phyloP scores from a whole-genome alignment of 2,797 vertebrate species.

The Merluccius polli region DNA sequence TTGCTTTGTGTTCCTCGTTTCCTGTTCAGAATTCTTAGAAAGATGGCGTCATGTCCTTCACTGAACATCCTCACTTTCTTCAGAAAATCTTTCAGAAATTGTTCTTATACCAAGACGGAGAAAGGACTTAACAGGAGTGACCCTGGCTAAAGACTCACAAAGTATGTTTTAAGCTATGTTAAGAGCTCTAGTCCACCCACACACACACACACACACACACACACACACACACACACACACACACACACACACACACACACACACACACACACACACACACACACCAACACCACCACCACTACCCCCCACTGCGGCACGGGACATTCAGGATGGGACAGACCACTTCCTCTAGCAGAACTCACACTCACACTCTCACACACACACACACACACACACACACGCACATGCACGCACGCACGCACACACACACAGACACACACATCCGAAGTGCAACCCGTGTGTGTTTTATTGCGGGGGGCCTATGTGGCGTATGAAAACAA shows the following conservation, averaged over 20 bases:
- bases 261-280: conserved; percentile 29
- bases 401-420: conserved; percentile 53
- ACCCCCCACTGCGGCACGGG: conserved; percentile 64
- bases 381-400: conserved; percentile 35
- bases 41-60: neutral
- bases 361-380: conserved; percentile 21
- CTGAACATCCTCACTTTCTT: neutral
- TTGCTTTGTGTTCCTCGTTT: neutral
- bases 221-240: neutral
- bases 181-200: neutral
- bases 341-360: conserved; percentile 73
- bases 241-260: neutral
- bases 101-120: neutral
- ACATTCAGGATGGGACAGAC: conserved; percentile 80
- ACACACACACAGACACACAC: conserved; percentile 54
- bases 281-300: conserved; percentile 3
- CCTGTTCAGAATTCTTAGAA: neutral
- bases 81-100: neutral
- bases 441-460: conserved; percentile 75
- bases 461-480: conserved; percentile 77
- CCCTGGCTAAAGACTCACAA: neutral
- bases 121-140: too few relatives aligned
- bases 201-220: neutral
- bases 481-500: conserved; percentile 87
- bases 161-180: neutral